Percentiles rank a stretch among this genome's conserved stretches.
phyloP scores from a whole-genome alignment of 2,797 vertebrate species.

The Takifugu ocellatus region DNA sequence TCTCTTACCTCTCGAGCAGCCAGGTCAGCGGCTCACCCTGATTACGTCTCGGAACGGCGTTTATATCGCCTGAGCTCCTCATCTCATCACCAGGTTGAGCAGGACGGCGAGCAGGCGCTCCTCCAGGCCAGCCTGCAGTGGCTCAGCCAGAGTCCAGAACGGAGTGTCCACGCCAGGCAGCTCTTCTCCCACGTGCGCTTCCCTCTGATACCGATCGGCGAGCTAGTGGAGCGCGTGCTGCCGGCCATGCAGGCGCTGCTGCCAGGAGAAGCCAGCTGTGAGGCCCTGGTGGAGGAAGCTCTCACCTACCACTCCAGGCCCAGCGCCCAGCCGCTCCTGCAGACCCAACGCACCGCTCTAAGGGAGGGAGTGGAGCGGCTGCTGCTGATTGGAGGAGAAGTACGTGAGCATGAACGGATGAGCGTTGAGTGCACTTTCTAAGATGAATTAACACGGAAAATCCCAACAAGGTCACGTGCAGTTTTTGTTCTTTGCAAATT shows the following conservation, averaged over 20 bases:
- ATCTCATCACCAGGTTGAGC: slow-evolving; percentile 73
- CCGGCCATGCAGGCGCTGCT: slow-evolving; percentile 81
- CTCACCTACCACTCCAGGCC: slow-evolving; percentile 81
- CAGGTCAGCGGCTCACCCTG: slow-evolving; percentile 39
- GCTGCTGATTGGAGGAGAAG: slow-evolving; percentile 90
- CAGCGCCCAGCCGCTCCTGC: slow-evolving; percentile 85
- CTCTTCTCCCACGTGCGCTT: slow-evolving; percentile 89
- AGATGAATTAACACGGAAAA: no score
- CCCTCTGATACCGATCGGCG: slow-evolving; percentile 82
- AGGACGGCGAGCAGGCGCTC: slow-evolving; percentile 84
- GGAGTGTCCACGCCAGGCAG: slow-evolving; percentile 72
- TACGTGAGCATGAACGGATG: slow-evolving; percentile 8
- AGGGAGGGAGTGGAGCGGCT: slow-evolving; percentile 81
- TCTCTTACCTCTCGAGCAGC: slow-evolving; percentile 82
- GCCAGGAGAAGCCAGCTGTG: slow-evolving; percentile 79
- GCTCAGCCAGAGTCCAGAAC: slow-evolving; percentile 83
- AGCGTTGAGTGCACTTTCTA: no score
- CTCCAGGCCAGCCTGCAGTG: slow-evolving; percentile 87
- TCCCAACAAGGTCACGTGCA: no score
- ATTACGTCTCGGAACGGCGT: no score
- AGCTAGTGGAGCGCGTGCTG: slow-evolving; percentile 80
- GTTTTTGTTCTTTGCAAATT: neutral
- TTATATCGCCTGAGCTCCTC: neutral
- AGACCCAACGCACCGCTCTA: slow-evolving; percentile 78
- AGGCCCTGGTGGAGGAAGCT: slow-evolving; percentile 86